A percentile compares a stretch with the other conserved stretches of the same genome.
Conservation (phyloP, 2,888 invertebrate genomes). For the Agonopterix alstromeriana region DNA sequence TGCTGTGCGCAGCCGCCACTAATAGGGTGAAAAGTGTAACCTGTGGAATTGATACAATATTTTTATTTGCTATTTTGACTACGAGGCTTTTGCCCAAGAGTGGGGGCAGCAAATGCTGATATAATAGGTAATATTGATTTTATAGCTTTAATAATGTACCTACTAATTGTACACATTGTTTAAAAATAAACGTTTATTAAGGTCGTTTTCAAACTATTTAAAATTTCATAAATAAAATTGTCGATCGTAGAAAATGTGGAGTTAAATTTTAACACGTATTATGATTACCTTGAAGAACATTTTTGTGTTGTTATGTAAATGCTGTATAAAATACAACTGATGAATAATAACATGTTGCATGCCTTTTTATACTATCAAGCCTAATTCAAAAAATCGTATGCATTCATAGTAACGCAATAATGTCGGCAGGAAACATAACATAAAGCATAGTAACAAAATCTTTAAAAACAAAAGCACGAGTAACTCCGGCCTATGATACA, state of each 20-base stretch:
- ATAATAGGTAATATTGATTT: no score
- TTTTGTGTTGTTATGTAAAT: conserved; percentile 20
- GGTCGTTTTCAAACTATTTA: no score
- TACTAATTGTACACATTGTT: no score
- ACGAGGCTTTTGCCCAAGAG: no score
- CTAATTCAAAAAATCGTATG: conserved; percentile 12
- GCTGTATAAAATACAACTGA: conserved; percentile 33
- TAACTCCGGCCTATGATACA: background rate
- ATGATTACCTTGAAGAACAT: conserved; percentile 44
- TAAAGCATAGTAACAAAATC: background rate
- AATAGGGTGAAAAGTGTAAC: conserved; percentile 37
- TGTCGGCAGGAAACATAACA: conserved; percentile 15
- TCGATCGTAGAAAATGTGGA: no score
- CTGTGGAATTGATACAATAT: conserved; percentile 23
- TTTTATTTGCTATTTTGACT: no score
- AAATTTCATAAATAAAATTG: no score
- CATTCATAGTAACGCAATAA: conserved; percentile 9
- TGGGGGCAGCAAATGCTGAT: no score
- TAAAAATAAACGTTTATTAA: no score
- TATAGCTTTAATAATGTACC: no score
- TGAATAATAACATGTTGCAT: conserved; percentile 13
- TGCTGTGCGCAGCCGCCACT: conserved; percentile 31
- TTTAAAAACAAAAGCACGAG: conserved; percentile 2
- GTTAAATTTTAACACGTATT: no score
- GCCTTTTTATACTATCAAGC: conserved; percentile 30